Base-by-base conservation (phyloP, 2,113 vertebrate genomes). In the Campylomormyrus tamandua region DNA sequence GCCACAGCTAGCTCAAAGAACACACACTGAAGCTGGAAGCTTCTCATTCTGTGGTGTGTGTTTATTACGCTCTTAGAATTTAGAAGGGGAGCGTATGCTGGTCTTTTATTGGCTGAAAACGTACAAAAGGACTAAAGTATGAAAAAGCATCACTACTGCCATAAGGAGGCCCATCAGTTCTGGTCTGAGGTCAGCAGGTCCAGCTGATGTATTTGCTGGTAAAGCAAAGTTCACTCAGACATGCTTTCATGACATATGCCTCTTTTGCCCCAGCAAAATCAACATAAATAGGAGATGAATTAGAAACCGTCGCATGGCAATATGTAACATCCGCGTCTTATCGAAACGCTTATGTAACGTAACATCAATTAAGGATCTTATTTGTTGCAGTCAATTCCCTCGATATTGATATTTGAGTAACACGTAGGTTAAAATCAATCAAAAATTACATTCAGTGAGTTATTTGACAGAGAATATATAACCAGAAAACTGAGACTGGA, bases 1-100 rank as follows among this genome's bases (percentile, higher is more conserved):
- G 53, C n/a, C 62, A 48, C 8, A 10, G 10, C 7, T 46, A n/a
- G 80, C 80, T 83, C 39, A 48, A 84, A 46, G 2, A 84, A 21
- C 39, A 48, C 19, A 35, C 70, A 88, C 19, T 46, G 93, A 92
- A 93, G 92, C 92, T 93, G 90, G 90, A 93, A 93, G 17, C 39
- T 9, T 9, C 21, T 11, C 19, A 4, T n/a, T 91, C 94, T 31
- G n/a, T 8, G 10, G 93, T 91, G 93, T 92, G 92, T 93, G 10
- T 9, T 24, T 24, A 21, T n/a, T n/a, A 24, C 8, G 7, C 39
- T 48, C 21, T 83, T 84, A 84, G 45, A 48, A 84, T 8, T 45
- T 48, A 45, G 5, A 46, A 21, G 5, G 42, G 45, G 19, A 24
- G 17, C 8, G 6, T 48, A 24, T 13, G 83, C 11, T 84, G 83